Percentiles rank a stretch among this genome's conserved stretches.
phyloP scores from a whole-genome alignment of 2,113 vertebrate genomes.

The Dryoscopus gambensis region DNA sequence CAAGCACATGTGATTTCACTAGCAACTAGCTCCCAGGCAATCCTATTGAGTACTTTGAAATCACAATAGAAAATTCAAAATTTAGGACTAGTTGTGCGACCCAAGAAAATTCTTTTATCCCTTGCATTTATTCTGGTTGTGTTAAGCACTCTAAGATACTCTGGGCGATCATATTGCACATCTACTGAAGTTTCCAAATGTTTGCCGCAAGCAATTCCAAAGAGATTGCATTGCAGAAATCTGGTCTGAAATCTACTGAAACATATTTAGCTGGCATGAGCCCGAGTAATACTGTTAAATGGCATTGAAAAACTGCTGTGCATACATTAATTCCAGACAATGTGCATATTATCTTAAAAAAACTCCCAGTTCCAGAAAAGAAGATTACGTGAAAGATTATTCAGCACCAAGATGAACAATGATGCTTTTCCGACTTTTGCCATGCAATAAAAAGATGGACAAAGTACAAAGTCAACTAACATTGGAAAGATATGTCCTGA shows the following conservation, averaged over 20 bases:
- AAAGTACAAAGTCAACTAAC: background rate
- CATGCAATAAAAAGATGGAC: background rate
- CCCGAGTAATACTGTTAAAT: background rate
- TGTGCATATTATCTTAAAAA: background rate
- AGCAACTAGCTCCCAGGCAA: background rate
- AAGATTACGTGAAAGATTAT: slow-evolving; percentile 17
- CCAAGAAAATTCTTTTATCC: background rate
- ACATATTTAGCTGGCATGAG: background rate
- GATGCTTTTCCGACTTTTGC: background rate
- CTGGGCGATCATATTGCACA: background rate
- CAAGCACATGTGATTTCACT: background rate
- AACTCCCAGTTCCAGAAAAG: background rate
- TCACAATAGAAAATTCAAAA: background rate
- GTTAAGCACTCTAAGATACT: background rate
- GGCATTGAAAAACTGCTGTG: background rate
- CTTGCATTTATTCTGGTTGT: background rate
- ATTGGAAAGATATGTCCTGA: background rate
- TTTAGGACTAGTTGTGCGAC: background rate
- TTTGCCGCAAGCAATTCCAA: background rate
- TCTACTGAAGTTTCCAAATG: background rate
- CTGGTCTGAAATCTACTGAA: background rate
- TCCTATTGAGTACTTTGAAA: background rate
- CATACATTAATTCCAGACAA: slow-evolving; percentile 20
- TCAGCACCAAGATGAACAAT: background rate
- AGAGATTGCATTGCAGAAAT: background rate